Evolutionary conservation across 2,797 vertebrate species (phyloP).

Genomic region (Vultur gryphus): DNA sequence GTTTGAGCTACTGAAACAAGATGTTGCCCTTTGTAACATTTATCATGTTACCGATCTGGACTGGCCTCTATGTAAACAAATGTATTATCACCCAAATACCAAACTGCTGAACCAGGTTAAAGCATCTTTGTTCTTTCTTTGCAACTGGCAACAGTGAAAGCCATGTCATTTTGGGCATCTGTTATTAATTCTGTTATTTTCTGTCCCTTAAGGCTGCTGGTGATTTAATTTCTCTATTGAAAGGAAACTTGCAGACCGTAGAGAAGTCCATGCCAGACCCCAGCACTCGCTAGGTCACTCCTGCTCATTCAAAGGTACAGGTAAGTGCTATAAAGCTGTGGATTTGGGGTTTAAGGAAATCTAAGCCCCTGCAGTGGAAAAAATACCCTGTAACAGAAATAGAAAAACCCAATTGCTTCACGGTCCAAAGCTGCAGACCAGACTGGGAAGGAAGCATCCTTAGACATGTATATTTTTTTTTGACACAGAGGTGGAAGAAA

Average conservation of each 20-base stretch:
- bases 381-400: neutral
- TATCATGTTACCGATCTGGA: neutral
- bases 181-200: neutral
- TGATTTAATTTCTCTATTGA: neutral
- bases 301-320: neutral
- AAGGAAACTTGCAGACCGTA: neutral
- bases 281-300: neutral
- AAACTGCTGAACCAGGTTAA: neutral
- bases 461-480: rapidly evolving
- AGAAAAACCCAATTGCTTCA: neutral
- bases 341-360: neutral
- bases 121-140: neutral
- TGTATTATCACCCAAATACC: neutral
- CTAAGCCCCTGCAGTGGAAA: neutral
- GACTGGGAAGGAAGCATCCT: neutral
- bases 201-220: neutral
- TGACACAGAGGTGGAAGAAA: neutral
- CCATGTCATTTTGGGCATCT: neutral
- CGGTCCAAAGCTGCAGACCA: neutral
- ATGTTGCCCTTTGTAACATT: neutral
- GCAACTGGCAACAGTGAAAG: neutral
- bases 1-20: neutral
- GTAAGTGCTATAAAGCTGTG: neutral
- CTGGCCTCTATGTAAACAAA: neutral
- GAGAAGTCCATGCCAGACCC: neutral